Percentiles rank a stretch among this genome's conserved stretches.
These are phyloP conservation scores for Entomyzon cyanotis DNA, from an alignment of 2,113 vertebrate species.

Conservation along the genomic window DNA sequence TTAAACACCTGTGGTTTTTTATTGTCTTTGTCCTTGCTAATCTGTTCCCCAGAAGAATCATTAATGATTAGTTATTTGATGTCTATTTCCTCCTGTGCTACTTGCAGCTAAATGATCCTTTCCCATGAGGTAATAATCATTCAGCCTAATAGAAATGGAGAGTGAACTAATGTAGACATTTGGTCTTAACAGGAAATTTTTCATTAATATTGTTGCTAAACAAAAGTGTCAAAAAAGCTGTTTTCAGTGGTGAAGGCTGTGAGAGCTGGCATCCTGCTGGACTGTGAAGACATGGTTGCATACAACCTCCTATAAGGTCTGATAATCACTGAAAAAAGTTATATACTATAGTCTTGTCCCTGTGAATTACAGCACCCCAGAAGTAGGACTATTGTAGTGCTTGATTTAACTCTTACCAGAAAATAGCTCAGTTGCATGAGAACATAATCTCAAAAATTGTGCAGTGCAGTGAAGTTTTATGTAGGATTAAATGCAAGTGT, in stretches of 20 bases:
- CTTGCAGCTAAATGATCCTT: constrained; percentile 24
- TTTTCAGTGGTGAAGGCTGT: neutral
- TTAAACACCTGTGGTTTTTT: neutral
- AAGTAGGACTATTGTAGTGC: neutral
- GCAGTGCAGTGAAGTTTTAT: constrained; percentile 25
- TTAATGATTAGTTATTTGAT: neutral
- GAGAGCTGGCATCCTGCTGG: neutral
- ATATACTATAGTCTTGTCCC: neutral
- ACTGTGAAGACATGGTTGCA: neutral
- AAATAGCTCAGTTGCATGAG: constrained; percentile 41
- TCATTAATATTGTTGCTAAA: neutral
- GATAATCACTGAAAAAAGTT: neutral
- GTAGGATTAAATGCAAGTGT: constrained; percentile 50
- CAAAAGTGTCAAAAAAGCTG: neutral
- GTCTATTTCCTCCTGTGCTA: constrained; percentile 19
- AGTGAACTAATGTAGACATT: neutral
- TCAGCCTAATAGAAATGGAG: neutral
- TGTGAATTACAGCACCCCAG: constrained; percentile 4
- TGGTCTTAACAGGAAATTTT: neutral
- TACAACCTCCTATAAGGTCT: neutral
- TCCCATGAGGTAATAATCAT: neutral
- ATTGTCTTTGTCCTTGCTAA: neutral
- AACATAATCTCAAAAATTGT: constrained; percentile 32
- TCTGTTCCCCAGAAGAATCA: neutral
- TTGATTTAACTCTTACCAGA: constrained; percentile 31